A percentile compares a stretch with the other conserved stretches of the same genome.
phyloP scores from a whole-genome alignment of 2,888 invertebrate species.

The Papilio protenor region DNA sequence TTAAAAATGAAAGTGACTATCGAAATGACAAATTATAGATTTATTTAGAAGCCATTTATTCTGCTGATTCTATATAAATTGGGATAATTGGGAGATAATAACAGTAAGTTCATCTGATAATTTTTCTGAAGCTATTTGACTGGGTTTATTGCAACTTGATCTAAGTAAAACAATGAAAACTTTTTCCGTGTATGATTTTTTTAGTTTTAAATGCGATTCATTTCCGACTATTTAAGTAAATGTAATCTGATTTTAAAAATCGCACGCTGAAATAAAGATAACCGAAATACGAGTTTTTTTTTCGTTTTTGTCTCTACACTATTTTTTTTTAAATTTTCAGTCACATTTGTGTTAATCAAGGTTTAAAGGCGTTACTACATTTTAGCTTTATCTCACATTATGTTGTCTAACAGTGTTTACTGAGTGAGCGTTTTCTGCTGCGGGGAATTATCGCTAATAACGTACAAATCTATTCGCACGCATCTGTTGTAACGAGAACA shows the following conservation, averaged over 20 bases:
- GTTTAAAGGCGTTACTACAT: not conserved
- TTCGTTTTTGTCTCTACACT: not conserved
- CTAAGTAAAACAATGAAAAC: too few relatives aligned
- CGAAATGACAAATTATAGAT: too few relatives aligned
- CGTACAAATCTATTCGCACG: conserved; percentile 30
- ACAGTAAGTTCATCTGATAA: too few relatives aligned
- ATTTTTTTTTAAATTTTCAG: not conserved
- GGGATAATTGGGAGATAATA: too few relatives aligned
- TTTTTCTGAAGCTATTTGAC: too few relatives aligned
- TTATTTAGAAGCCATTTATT: too few relatives aligned
- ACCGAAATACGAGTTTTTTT: not conserved
- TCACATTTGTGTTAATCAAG: not conserved
- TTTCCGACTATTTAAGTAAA: not conserved
- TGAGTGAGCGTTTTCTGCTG: conserved; percentile 17
- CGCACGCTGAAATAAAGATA: not conserved
- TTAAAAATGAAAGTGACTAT: too few relatives aligned
- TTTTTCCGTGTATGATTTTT: too few relatives aligned
- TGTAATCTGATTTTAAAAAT: not conserved
- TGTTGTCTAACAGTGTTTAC: conserved; percentile 27
- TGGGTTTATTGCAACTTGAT: too few relatives aligned
- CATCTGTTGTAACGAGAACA: conserved; percentile 15
- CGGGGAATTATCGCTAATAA: conserved; percentile 17
- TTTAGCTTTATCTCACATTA: conserved; percentile 21
- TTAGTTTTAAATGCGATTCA: not conserved
- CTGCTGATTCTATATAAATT: too few relatives aligned